Evolutionary conservation across 2,113 vertebrate species (phyloP).

Genomic region (Phyllostomus discolor): DNA sequence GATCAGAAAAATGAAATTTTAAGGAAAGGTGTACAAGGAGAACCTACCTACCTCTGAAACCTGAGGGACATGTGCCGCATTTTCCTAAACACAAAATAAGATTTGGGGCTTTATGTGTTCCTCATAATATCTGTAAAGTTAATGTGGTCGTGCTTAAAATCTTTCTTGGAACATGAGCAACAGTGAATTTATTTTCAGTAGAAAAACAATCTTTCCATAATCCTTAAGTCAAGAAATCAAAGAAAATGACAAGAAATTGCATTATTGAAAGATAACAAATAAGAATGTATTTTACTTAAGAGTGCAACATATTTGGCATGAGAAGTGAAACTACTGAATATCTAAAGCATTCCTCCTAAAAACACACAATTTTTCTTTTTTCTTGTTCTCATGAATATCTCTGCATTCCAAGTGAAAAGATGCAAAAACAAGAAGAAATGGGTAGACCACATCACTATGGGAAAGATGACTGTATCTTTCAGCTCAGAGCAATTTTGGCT

Average conservation of each 20-base stretch:
- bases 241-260: not conserved
- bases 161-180: not conserved
- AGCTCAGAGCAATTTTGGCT: slow-evolving; percentile 40
- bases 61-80: not conserved
- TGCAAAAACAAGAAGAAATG: not conserved
- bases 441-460: not conserved
- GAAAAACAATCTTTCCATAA: not conserved
- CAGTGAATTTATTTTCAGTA: not conserved
- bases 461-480: not conserved
- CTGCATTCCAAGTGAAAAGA: slow-evolving; percentile 7
- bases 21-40: not conserved
- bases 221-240: slow-evolving; percentile 25
- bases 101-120: not conserved
- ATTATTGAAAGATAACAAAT: not conserved
- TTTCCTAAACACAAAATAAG: not conserved
- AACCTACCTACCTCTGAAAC: not conserved
- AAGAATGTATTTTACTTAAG: not conserved
- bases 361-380: not conserved
- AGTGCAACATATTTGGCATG: not conserved
- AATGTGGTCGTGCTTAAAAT: not conserved
- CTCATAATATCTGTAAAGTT: not conserved
- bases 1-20: not conserved
- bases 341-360: not conserved
- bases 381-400: not conserved
- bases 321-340: not conserved